Evolutionary conservation across 2,113 vertebrate species (phyloP).

Genomic region (Crotalus horridus): DNA sequence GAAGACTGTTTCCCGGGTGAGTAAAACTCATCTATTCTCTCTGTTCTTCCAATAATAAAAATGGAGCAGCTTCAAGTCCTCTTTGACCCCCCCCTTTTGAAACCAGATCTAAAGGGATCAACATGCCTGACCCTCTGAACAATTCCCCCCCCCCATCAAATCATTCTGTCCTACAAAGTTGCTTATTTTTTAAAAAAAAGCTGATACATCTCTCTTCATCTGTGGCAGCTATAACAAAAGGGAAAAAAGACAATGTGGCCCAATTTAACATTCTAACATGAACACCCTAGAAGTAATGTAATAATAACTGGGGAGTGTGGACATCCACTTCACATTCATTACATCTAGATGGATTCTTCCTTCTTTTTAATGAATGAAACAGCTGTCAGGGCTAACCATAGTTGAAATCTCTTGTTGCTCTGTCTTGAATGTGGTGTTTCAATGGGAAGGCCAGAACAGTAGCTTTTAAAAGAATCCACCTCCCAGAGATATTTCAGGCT

Average conservation of each 20-base stretch:
- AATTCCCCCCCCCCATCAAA: slow-evolving; percentile 7
- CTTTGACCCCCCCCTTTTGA: neutral
- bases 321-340: slow-evolving; percentile 41
- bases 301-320: neutral
- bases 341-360: slow-evolving; percentile 33
- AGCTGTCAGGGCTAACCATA: slow-evolving; percentile 25
- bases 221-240: neutral
- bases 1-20: neutral
- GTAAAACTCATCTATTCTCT: neutral
- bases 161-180: slow-evolving; percentile 14
- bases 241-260: neutral
- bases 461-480: slow-evolving; percentile 27
- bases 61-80: neutral
- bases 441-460: neutral
- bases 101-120: neutral
- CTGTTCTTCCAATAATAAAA: neutral
- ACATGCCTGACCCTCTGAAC: neutral
- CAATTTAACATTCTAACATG: neutral
- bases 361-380: slow-evolving; percentile 48
- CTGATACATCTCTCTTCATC: neutral
- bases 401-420: slow-evolving; percentile 27
- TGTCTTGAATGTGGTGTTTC: slow-evolving; percentile 43
- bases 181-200: neutral
- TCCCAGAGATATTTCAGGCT: slow-evolving; percentile 21
- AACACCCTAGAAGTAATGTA: neutral